Evolutionary conservation across 2,113 vertebrate genomes (phyloP), one percentile per base, ranked within the genome.

Genomic region (Trematocara nigrifrons): DNA sequence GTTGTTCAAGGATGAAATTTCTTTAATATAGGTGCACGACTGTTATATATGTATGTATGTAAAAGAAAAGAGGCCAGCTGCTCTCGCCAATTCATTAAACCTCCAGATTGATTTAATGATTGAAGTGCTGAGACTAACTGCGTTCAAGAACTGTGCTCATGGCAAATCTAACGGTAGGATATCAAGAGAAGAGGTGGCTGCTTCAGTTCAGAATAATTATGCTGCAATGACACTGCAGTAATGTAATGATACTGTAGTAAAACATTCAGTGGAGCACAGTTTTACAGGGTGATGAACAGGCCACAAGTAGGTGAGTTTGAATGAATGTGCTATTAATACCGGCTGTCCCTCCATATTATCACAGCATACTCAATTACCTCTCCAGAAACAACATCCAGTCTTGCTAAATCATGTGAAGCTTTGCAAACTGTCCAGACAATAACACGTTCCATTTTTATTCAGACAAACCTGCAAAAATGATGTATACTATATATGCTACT

Each of bases 271-370:
- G 56, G 69, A 42, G 80, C 38, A 22, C 15, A 12, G 35, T 82
- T 82, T 89, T 35, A 42, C 42, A 35, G 22, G 71, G n/a, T 86
- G 59, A 85, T 3, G 16, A 71, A 20, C 40, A 80, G 87, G 77
- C 85, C 79, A 81, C 76, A 42, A 33, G 84, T 53, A 87, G 80
- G 86, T 51, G 79, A 79, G 76, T 86, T 31, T 83, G 20, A 84
- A 85, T 83, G 35, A 86, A 78, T 81, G 69, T 29, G 82, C 66
- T 61, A 89, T 89, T 91, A 89, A 90, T 87, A 84, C 42, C n/a
- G n/a, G 54, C 51, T 86, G 77, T 89, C 83, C 66, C 38, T 29
- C 18, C 64, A 61, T 84, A 86, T 86, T 83, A 86, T 77, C 51
- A 76, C 38, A 76, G 31, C 54, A 71, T 38, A 57, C 74, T 59